Conservation (phyloP, 2,797 vertebrate species). For the Furcifer pardalis region DNA sequence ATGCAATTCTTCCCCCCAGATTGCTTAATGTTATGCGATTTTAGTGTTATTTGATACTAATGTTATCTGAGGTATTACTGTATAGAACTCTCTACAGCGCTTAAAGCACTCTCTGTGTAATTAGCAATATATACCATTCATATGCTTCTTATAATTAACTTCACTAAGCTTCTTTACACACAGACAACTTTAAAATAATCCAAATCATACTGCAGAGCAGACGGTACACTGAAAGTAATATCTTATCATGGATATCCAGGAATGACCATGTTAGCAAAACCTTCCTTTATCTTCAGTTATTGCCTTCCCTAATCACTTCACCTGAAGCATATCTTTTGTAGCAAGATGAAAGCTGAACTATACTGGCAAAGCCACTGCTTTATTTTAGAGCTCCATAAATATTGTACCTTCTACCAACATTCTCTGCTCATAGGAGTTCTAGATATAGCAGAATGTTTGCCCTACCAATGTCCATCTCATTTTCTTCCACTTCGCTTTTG, state of each 20-base stretch:
- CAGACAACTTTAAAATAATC: not conserved
- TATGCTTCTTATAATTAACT: not conserved
- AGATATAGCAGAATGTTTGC: constrained; percentile 31
- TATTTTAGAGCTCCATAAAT: not conserved
- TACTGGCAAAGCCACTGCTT: not conserved
- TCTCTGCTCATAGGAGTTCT: not conserved
- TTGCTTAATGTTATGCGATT: too few species aligned
- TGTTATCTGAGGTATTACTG: too few species aligned
- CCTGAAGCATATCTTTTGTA: not conserved
- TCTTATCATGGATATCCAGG: not conserved
- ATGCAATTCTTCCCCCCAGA: too few species aligned
- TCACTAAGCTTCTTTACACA: not conserved
- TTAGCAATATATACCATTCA: not conserved
- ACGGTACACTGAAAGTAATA: not conserved
- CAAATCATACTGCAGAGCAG: not conserved
- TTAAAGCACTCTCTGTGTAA: too few species aligned
- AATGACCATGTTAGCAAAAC: not conserved
- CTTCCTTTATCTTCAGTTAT: not conserved
- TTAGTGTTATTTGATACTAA: too few species aligned
- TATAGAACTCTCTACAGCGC: too few species aligned
- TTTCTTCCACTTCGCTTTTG: constrained; percentile 80
- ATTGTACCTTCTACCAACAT: not conserved
- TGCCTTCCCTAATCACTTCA: not conserved
- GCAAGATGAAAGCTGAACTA: not conserved
- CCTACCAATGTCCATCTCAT: constrained; percentile 79